Evolutionary conservation across 2,797 vertebrate genomes (phyloP).

Genomic region (Trematomus bernacchii): DNA sequence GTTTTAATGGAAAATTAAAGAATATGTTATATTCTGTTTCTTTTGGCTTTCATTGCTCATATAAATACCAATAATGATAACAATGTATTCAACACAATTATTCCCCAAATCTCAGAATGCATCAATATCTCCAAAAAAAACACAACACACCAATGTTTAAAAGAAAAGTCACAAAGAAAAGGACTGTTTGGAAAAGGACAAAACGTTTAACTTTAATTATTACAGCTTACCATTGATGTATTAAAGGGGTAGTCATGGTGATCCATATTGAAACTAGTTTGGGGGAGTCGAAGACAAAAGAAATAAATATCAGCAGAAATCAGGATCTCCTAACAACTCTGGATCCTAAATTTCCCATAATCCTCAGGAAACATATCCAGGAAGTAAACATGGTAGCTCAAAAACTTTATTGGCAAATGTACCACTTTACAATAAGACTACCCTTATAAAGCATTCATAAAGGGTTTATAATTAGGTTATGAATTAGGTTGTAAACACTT

Average conservation of each 20-base stretch:
- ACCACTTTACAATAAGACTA: too few species aligned
- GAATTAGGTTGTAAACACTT: too few species aligned
- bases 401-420: too few species aligned
- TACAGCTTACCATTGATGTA: neutral
- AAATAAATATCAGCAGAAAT: neutral
- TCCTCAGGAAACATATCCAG: neutral
- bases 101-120: neutral
- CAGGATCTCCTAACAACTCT: neutral
- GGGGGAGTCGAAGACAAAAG: neutral
- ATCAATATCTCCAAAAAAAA: neutral
- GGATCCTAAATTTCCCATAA: constrained; percentile 13
- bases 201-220: neutral
- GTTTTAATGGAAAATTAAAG: neutral
- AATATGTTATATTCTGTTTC: neutral
- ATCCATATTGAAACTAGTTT: neutral
- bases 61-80: neutral
- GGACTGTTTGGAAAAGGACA: neutral
- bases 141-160: neutral
- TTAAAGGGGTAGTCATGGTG: neutral
- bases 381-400: too few species aligned
- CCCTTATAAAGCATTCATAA: too few species aligned
- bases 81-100: neutral
- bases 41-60: neutral
- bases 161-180: too few species aligned
- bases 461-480: too few species aligned